phyloP scores from a whole-genome alignment of 2,888 invertebrate species.

The Xestia xanthographa region DNA sequence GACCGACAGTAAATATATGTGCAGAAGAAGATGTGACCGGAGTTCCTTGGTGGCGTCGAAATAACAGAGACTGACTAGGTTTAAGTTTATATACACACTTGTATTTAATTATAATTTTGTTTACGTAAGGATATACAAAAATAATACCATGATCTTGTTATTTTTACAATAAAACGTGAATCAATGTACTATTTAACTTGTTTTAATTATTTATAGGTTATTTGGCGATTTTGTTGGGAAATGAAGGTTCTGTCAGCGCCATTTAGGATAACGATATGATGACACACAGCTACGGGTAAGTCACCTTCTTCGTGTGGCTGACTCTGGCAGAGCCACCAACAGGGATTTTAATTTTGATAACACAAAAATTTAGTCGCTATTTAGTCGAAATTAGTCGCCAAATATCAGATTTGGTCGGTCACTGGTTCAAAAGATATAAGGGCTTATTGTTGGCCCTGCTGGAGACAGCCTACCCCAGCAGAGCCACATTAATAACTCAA shows the following conservation, averaged over 20 bases:
- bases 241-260: background rate
- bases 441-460: too few species aligned
- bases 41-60: constrained; percentile 89
- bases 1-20: constrained; percentile 80
- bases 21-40: constrained; percentile 85
- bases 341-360: too few species aligned
- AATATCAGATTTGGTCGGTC: too few species aligned
- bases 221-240: background rate
- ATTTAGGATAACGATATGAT: background rate
- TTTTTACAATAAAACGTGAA: constrained; percentile 72
- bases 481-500: too few species aligned
- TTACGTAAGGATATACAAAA: constrained; percentile 66
- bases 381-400: too few species aligned
- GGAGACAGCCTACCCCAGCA: too few species aligned
- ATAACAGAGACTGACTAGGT: constrained; percentile 87
- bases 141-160: constrained; percentile 70
- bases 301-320: too few species aligned
- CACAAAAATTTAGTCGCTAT: too few species aligned
- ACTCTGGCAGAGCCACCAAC: too few species aligned
- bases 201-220: background rate
- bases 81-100: constrained; percentile 73
- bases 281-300: background rate
- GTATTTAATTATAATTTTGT: constrained; percentile 66
- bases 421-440: too few species aligned
- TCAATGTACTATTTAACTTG: constrained; percentile 38